Conservation (phyloP, 1,140 invertebrate genomes). For the Pseudomyrmex sp. region DNA sequence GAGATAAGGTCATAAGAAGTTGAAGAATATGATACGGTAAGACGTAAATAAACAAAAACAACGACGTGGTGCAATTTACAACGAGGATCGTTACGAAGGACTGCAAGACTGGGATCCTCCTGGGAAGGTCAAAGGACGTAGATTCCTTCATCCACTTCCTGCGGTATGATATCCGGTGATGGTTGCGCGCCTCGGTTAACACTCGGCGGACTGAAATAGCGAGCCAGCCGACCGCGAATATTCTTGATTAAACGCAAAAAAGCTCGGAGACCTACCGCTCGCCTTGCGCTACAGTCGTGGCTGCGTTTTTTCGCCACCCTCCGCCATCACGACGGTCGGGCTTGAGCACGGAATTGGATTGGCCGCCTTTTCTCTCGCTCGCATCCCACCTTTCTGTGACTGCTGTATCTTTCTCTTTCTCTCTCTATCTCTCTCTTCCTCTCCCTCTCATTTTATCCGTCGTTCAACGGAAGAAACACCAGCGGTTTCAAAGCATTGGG, state of each 20-base stretch:
- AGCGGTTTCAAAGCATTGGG: slow-evolving; percentile 62
- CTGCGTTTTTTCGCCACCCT: slow-evolving; percentile 73
- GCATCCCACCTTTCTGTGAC: slow-evolving; percentile 7
- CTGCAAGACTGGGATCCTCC: slow-evolving; percentile 23
- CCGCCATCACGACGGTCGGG: slow-evolving; percentile 70
- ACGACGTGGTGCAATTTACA: slow-evolving; percentile 26
- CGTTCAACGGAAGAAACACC: slow-evolving; percentile 55
- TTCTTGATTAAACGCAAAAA: slow-evolving; percentile 83
- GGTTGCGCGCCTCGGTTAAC: slow-evolving; percentile 73
- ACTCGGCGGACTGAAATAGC: slow-evolving; percentile 75
- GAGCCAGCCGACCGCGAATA: slow-evolving; percentile 80
- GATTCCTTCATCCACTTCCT: slow-evolving; percentile 75
- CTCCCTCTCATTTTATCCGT: background rate
- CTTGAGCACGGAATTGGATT: slow-evolving; percentile 75
- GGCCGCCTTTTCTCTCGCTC: slow-evolving; percentile 69
- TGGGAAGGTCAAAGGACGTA: slow-evolving; percentile 69
- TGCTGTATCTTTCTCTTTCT: background rate
- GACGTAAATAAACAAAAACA: slow-evolving; percentile 37
- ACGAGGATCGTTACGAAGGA: slow-evolving; percentile 37
- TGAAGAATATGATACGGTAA: slow-evolving; percentile 11
- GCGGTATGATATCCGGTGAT: slow-evolving; percentile 69
- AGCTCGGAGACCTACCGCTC: slow-evolving; percentile 62
- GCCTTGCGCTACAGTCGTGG: slow-evolving; percentile 62
- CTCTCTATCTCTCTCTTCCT: slow-evolving; percentile 12
- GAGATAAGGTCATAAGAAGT: background rate